Evolutionary conservation across 2,113 vertebrate species (phyloP).

Genomic region (Mirza zaza): DNA sequence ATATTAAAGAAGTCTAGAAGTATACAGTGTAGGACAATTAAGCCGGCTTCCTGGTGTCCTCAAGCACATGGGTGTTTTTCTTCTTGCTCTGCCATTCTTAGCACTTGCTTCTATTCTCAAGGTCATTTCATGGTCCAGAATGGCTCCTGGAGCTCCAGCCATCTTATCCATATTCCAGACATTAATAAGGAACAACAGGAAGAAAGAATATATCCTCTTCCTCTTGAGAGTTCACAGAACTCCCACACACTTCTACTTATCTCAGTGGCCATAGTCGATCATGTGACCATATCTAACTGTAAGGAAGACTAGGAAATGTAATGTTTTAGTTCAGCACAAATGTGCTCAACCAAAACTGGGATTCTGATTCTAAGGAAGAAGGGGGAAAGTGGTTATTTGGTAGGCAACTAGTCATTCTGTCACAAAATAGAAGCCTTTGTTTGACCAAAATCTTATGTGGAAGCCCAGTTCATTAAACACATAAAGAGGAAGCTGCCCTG

Average conservation of each 20-base stretch:
- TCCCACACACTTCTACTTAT: background rate
- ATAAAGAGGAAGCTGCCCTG: background rate
- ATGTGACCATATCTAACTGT: background rate
- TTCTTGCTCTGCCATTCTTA: background rate
- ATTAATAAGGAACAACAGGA: background rate
- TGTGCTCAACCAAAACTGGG: background rate
- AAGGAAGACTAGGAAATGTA: background rate
- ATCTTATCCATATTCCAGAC: background rate
- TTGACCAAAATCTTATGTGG: background rate
- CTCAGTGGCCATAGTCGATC: background rate
- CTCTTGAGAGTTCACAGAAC: background rate
- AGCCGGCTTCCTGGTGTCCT: background rate
- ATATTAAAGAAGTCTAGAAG: background rate
- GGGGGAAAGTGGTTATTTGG: background rate
- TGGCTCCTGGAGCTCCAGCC: background rate
- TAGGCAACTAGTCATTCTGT: background rate
- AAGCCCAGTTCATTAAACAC: background rate
- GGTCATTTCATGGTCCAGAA: background rate
- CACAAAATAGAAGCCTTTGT: background rate
- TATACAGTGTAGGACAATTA: background rate
- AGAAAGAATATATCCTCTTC: background rate
- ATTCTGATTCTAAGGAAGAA: background rate
- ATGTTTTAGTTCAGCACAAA: background rate
- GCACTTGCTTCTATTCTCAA: background rate
- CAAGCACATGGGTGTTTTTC: background rate